Evolutionary conservation across 2,797 vertebrate genomes (phyloP).

Genomic region (Erithacus rubecula): DNA sequence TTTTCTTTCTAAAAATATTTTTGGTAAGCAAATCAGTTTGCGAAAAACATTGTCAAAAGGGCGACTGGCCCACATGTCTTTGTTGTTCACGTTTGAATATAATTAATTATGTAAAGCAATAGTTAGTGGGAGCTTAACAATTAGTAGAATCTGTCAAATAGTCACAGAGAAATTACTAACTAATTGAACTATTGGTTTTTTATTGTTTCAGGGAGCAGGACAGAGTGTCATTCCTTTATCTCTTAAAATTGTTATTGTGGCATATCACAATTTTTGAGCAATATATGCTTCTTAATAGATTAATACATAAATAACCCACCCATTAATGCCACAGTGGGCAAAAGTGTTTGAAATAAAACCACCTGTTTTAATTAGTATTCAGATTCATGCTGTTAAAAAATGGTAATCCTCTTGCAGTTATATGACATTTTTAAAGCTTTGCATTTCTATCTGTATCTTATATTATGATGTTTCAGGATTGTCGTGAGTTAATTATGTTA

Average conservation of each 20-base stretch:
- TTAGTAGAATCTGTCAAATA: conserved; percentile 93
- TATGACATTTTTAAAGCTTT: conserved; percentile 79
- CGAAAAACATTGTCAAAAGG: conserved; percentile 79
- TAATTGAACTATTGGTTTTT: conserved; percentile 93
- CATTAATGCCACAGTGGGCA: conserved; percentile 66
- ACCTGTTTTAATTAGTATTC: conserved; percentile 82
- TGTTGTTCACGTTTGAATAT: conserved; percentile 85
- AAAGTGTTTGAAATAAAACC: conserved; percentile 75
- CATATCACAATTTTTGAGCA: conserved; percentile 37
- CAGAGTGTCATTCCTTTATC: conserved; percentile 72
- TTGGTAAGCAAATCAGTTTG: conserved; percentile 73
- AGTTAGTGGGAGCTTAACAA: conserved; percentile 94
- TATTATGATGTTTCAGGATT: conserved; percentile 79
- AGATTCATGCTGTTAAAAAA: conserved; percentile 71
- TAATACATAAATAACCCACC: conserved; percentile 75
- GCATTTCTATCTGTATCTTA: conserved; percentile 81
- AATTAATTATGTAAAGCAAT: conserved; percentile 96
- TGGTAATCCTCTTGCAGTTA: conserved; percentile 75
- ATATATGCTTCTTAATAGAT: conserved; percentile 64
- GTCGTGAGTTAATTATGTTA: conserved; percentile 83
- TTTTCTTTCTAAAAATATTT: conserved; percentile 72
- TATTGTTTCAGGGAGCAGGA: conserved; percentile 85
- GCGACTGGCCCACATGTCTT: conserved; percentile 82
- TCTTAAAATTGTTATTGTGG: conserved; percentile 59
- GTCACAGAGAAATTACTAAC: conserved; percentile 89